Conservation (phyloP, 2,888 invertebrate species). For the Drosophila niveifrons region DNA sequence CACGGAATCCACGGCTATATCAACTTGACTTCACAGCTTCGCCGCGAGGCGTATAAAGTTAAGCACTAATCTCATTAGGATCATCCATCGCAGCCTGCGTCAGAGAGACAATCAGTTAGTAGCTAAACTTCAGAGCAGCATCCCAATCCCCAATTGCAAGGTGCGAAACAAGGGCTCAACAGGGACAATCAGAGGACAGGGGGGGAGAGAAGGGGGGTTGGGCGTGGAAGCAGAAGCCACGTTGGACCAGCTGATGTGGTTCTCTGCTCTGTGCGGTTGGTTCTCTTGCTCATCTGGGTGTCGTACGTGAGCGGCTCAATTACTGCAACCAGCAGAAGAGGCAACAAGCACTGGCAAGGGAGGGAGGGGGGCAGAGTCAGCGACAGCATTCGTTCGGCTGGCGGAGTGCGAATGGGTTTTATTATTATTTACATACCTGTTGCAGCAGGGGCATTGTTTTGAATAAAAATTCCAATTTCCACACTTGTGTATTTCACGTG, state of each 20-base stretch:
- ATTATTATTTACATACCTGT: slow-evolving; percentile 85
- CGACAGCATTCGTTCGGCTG: slow-evolving; percentile 24
- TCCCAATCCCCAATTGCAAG: slow-evolving; percentile 25
- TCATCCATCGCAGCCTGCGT: slow-evolving; percentile 49
- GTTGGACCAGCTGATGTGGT: slow-evolving; percentile 51
- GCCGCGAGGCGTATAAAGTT: slow-evolving; percentile 77
- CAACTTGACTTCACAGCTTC: slow-evolving; percentile 17
- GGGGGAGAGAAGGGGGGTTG: slow-evolving; percentile 8
- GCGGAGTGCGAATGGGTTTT: slow-evolving; percentile 79
- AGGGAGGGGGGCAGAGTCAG: slow-evolving; percentile 10
- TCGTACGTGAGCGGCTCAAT: slow-evolving; percentile 76
- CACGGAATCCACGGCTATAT: too few species aligned
- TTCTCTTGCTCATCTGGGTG: slow-evolving; percentile 45
- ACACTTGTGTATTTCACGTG: slow-evolving; percentile 82
- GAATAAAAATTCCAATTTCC: slow-evolving; percentile 85
- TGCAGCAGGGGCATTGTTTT: slow-evolving; percentile 85
- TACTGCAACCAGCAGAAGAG: slow-evolving; percentile 43
- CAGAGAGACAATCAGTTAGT: slow-evolving; percentile 43
- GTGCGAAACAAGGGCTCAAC: slow-evolving; percentile 24
- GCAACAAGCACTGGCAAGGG: not conserved
- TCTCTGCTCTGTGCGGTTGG: slow-evolving; percentile 3
- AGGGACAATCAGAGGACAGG: not conserved
- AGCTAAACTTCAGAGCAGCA: slow-evolving; percentile 40
- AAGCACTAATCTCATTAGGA: slow-evolving; percentile 83
- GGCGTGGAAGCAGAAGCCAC: slow-evolving; percentile 42